Evolutionary conservation across 2,797 vertebrate genomes (phyloP), one percentile per base, ranked within the genome.

Genomic region (Lemur catta): DNA sequence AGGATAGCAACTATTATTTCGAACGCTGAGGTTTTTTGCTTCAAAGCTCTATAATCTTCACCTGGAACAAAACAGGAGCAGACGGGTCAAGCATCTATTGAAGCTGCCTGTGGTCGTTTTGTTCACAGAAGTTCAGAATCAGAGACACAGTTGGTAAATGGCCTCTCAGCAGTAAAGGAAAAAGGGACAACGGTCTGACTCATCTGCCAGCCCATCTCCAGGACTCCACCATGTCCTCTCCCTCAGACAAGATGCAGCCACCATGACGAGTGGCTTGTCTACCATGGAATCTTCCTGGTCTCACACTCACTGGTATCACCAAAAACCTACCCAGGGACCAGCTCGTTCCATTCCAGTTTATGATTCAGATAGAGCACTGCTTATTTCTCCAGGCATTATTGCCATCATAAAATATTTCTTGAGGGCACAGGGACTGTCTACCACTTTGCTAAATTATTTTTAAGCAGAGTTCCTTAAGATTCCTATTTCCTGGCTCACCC

Each of bases 221-320:
- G 43, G 57, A 4, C 26, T 55, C 63, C 7, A 18, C 22, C 6
- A 14, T 0, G 2, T 9, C 46, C 26, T 12, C 3, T 22, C 28
- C 30, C 30, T 26, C 15, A 8, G 13, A 0, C 50, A 1, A 0
- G 22, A 28, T 14, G n/a, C 4, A n/a, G 71, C 7, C 2, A 1
- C 41, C 15, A 0, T 33, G 1, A 33, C 0, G 17, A 71, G 61
- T n/a, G 18, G 35, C 24, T 4, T 46, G 9, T n/a, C 48, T 33
- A 7, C 30, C 28, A n/a, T 4, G 17, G n/a, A 74, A 24, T 24
- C 46, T 61, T 43, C 24, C 55, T 63, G 78, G 33, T 22, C 52
- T 71, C 33, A 3, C 10, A 4, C 63, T 52, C 38, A 30, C 28
- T n/a, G 30, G 35, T 55, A 18, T 28, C 22, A 18, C 76, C 80